Evolutionary conservation across 2,888 invertebrate species (phyloP), one percentile per base, ranked within the genome.

Genomic region (Acanthosepion esculentum): DNA sequence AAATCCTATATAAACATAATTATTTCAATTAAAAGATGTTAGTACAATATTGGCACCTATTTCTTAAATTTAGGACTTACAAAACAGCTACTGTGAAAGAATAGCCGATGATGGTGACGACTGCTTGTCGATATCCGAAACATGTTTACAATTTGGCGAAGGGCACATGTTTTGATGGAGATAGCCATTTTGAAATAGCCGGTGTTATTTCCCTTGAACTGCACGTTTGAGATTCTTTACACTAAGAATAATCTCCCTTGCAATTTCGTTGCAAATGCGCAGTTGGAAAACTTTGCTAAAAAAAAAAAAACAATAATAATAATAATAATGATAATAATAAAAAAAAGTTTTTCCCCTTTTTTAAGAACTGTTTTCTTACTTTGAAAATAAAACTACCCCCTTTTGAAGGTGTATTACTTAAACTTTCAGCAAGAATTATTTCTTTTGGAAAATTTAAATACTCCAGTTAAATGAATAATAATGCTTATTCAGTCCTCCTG

Each of bases 131-230:
- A 78, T 33, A n/a, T 78, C 23, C n/a, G n/a, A 78, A 33, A 78
- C 78, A n/a, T 78, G 78, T 78, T 78, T 78, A 78, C 78, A 18
- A n/a, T 33, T 78, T 33, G 78, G 33, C 78, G 78, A 78, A 78
- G 78, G 78, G 78, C 78, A 78, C 78, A 78, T 78, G 78, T 78
- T 78, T 78, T 78, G 33, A n/a, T 78, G n/a, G n/a, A 78, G n/a
- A 78, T n/a, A 18, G 78, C 78, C 78, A 78, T 78, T 78, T 78
- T 78, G n/a, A n/a, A 18, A 78, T 18, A 15, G 15, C 0, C 12
- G 12, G 78, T 33, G n/a, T 78, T 78, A 33, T n/a, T 78, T 12
- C 78, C 78, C 78, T 78, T 78, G n/a, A 3, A 26, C 23, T 59
- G 23, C 6, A 59, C 23, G 23, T 26, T n/a, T 78, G n/a, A 78